Percentiles rank a stretch among this genome's conserved stretches.
Conservation (phyloP, 1,140 invertebrate species). For the Drosophila athabasca region DNA sequence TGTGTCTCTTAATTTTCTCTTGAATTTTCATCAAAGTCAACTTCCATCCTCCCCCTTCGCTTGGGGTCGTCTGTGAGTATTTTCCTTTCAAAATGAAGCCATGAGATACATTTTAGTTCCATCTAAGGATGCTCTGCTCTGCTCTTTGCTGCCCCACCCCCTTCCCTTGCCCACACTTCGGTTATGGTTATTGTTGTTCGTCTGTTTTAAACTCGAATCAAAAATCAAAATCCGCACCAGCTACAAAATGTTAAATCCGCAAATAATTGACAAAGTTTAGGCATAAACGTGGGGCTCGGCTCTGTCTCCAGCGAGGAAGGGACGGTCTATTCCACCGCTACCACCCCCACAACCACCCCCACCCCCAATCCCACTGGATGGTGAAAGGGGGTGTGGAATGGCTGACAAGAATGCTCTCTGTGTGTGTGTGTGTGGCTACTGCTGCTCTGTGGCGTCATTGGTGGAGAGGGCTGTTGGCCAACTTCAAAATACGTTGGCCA, state of each 20-base stretch:
- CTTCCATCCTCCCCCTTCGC: too few relatives aligned
- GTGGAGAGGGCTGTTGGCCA: constrained; percentile 23
- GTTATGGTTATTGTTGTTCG: constrained; percentile 31
- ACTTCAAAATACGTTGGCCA: constrained; percentile 81
- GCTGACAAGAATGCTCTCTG: constrained; percentile 33
- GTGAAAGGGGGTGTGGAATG: constrained; percentile 9
- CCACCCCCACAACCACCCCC: too few relatives aligned
- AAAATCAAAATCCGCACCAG: constrained; percentile 81
- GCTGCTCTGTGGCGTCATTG: too few relatives aligned
- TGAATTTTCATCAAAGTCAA: too few relatives aligned
- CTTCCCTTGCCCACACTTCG: constrained; percentile 15
- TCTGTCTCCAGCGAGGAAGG: constrained; percentile 49
- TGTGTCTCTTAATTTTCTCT: too few relatives aligned
- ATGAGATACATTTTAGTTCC: too few relatives aligned
- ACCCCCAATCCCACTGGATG: too few relatives aligned
- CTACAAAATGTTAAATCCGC: constrained; percentile 79
- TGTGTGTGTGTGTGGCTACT: constrained; percentile 6
- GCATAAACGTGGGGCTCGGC: constrained; percentile 66
- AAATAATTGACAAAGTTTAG: constrained; percentile 81
- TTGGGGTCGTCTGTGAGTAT: too few relatives aligned
- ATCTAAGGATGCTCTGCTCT: too few relatives aligned
- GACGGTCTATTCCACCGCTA: too few relatives aligned
- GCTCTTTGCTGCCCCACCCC: too few relatives aligned
- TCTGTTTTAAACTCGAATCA: constrained; percentile 72
- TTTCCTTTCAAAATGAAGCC: too few relatives aligned